Evolutionary conservation across 1,140 invertebrate genomes (phyloP).

Genomic region (Trichonephila clavata): DNA sequence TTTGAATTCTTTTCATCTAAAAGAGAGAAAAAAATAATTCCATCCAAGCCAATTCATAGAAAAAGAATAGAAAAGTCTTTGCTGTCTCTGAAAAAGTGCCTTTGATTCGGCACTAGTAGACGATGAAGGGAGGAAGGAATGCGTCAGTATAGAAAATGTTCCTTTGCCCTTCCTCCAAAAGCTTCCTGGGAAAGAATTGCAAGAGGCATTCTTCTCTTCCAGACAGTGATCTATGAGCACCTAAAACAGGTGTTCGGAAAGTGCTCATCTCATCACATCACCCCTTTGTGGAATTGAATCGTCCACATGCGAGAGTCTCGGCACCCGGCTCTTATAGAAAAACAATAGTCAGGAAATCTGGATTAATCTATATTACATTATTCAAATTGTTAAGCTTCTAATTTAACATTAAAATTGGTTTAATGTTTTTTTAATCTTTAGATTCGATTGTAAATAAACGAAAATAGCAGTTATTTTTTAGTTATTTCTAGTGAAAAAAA

Average conservation of each 20-base stretch:
- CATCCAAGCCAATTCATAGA: background rate
- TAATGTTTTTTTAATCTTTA: background rate
- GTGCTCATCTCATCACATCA: too few species aligned
- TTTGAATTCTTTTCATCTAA: background rate
- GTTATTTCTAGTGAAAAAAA: background rate
- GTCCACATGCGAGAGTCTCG: background rate
- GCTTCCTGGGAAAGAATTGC: slow-evolving; percentile 19
- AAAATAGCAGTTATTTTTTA: background rate
- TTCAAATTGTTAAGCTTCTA: slow-evolving; percentile 22
- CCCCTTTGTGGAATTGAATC: background rate
- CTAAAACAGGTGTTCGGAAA: background rate
- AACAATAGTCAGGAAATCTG: background rate
- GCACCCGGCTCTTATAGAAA: background rate
- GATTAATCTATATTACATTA: background rate
- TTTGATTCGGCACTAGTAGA: background rate
- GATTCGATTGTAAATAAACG: background rate
- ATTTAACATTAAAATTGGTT: background rate
- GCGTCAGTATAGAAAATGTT: background rate
- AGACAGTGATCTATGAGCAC: slow-evolving; percentile 1
- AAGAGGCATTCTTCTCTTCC: background rate
- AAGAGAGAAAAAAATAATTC: background rate
- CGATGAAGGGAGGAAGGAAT: background rate
- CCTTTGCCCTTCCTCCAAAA: background rate
- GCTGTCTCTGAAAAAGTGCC: background rate
- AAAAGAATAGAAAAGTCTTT: background rate